Evolutionary conservation across 2,888 invertebrate genomes (phyloP), one percentile per base, ranked within the genome.

Genomic region (Scaptomyza cyrtandrae): DNA sequence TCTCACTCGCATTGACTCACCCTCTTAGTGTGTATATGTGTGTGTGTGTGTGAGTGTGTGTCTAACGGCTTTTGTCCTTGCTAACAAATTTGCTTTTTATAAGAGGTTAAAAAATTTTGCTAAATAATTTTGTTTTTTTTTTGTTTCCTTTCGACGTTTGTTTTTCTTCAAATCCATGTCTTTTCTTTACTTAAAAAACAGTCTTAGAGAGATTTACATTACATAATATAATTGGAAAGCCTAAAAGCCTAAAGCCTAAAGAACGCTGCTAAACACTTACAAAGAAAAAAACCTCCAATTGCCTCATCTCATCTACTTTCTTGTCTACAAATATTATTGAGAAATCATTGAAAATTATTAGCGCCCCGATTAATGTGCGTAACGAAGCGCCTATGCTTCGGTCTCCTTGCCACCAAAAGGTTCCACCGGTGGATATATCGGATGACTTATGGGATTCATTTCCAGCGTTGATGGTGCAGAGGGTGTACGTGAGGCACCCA

Each of bases 401-500:
- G 96, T 96, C 93, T 97, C 97, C 92, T 96, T 96, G 86, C 95
- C 94, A 83, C 95, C 94, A 91, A 94, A 96, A 90, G 95, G 95
- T 54, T 89, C 83, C 79, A 78, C 86, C 90, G 95, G 95, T 27
- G 97, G 96, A 91, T 97, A 97, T 68, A 97, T 96, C 6, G 96
- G 96, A 61, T 96, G 95, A 92, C 97, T 97, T 67, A 97, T 96
- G 6, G 96, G 96, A 60, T 96, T 95, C 95, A 97, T 96, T 93
- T 97, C 97, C 76, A 97, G 93, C 16, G 97, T 97, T 57, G 97
- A 97, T 0, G 97, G 97, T 3, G 97, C 97, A 0, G 97, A 97
- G 0, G 97, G 97, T 67, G 96, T 95, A 90, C 96, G 95, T 82
- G 95, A 94, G 69, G 95, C 94, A 49, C 95, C 89, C 19, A 92